Percentiles rank a stretch among this genome's conserved stretches.
Evolutionary conservation across 2,113 vertebrate genomes (phyloP).

Genomic region (Chamaetylas fuelleborni): DNA sequence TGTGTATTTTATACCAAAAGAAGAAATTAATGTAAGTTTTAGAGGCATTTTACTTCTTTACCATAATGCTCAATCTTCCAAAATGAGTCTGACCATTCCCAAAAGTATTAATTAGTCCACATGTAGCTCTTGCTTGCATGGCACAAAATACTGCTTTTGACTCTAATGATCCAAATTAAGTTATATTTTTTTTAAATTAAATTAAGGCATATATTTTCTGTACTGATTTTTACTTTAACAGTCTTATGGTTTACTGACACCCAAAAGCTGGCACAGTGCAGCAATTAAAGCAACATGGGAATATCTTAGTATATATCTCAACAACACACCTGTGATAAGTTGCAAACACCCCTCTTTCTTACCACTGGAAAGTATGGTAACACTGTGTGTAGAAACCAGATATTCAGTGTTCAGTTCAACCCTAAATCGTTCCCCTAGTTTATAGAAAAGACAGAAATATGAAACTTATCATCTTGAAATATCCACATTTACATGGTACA

Average conservation of each 20-base stretch:
- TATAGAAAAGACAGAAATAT: not conserved
- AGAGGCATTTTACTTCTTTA: not conserved
- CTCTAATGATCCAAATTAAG: constrained; percentile 43
- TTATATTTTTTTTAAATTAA: not conserved
- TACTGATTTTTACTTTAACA: not conserved
- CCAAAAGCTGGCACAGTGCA: not conserved
- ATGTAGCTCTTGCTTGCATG: constrained; percentile 6
- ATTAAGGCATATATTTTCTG: constrained; percentile 15
- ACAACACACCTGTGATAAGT: not conserved
- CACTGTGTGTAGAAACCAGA: not conserved
- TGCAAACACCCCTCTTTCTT: not conserved
- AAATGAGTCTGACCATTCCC: not conserved
- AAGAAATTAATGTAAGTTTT: not conserved
- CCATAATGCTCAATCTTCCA: not conserved
- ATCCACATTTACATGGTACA: not conserved
- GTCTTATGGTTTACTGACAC: not conserved
- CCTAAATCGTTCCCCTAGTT: not conserved
- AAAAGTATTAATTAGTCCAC: constrained; percentile 19
- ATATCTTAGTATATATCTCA: not conserved
- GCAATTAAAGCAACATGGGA: not conserved
- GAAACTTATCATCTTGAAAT: not conserved
- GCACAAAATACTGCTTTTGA: constrained; percentile 18
- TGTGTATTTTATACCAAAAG: not conserved
- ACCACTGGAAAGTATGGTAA: not conserved
- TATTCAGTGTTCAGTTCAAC: not conserved